A percentile compares a stretch with the other conserved stretches of the same genome.
Evolutionary conservation across 2,797 vertebrate genomes (phyloP).

Genomic region (Tangara arthus): DNA sequence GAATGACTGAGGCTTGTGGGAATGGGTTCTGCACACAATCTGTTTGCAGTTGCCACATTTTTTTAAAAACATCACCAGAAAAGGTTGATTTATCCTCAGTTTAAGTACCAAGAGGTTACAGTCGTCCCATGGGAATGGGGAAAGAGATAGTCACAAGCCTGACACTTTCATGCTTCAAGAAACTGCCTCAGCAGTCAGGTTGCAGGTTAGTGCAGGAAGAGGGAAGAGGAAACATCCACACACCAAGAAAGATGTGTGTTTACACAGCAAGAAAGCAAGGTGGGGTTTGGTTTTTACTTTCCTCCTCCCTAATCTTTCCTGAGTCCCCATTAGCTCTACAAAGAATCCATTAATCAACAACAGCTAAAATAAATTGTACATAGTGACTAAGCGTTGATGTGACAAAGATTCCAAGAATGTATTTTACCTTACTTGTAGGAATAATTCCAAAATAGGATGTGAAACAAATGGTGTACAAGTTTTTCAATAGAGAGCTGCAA

Average conservation of each 20-base stretch:
- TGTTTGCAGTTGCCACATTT: neutral
- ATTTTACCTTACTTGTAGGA: neutral
- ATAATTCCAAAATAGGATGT: neutral
- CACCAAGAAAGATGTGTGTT: neutral
- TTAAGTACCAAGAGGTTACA: neutral
- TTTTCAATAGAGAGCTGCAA: neutral
- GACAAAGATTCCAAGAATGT: neutral
- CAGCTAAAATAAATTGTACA: neutral
- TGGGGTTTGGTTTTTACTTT: neutral
- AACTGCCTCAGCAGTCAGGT: neutral
- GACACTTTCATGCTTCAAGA: neutral
- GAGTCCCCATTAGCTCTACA: neutral
- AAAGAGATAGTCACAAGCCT: neutral
- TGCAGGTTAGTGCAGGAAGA: neutral
- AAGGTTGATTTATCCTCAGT: neutral
- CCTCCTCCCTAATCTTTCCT: neutral
- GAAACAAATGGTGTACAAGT: neutral
- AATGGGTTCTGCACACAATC: neutral
- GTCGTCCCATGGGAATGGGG: neutral
- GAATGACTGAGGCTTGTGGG: accelerated
- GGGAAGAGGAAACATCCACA: neutral
- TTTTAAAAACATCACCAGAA: neutral
- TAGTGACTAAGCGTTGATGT: neutral
- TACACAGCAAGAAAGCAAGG: neutral
- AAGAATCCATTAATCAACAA: neutral